Percentiles rank a stretch among this genome's conserved stretches.
These are phyloP conservation scores for Phthorimaea operculella DNA, from an alignment of 1,140 invertebrate species.

Conservation along the genomic window DNA sequence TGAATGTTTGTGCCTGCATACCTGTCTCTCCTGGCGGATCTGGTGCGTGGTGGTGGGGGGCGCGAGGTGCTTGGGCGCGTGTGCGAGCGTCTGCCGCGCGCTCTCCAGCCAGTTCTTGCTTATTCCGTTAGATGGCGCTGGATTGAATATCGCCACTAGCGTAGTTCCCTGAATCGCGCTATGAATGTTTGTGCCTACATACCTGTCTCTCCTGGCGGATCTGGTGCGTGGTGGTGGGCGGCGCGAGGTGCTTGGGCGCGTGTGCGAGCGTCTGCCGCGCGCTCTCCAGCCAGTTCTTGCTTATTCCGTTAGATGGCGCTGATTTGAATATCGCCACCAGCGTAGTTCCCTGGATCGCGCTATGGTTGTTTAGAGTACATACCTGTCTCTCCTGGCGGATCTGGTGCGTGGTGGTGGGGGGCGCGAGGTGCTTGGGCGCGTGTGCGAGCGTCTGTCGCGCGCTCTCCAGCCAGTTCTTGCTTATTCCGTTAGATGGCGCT, in stretches of 20 bases:
- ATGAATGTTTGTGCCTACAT: constrained; percentile 6
- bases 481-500: too few species aligned
- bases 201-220: constrained; percentile 81
- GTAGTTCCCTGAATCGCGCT: not conserved
- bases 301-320: too few species aligned
- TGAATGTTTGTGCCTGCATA: too few species aligned
- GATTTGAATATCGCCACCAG: not conserved
- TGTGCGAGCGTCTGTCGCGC: constrained; percentile 72
- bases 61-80: constrained; percentile 71
- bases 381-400: constrained; percentile 81
- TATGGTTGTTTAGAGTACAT: constrained; percentile 2
- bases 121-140: too few species aligned
- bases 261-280: constrained; percentile 72
- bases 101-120: constrained; percentile 86
- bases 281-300: constrained; percentile 78
- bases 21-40: constrained; percentile 79
- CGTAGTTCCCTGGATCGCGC: not conserved
- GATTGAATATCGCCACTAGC: too few species aligned
- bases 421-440: constrained; percentile 72
- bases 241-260: constrained; percentile 72
- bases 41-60: constrained; percentile 81
- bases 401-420: constrained; percentile 80
- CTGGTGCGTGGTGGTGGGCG: constrained; percentile 80
- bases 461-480: constrained; percentile 78
- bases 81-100: constrained; percentile 71